Percentiles rank a stretch among this genome's conserved stretches.
phyloP scores from a whole-genome alignment of 2,113 vertebrate species.

The Leucopsar rothschildi region DNA sequence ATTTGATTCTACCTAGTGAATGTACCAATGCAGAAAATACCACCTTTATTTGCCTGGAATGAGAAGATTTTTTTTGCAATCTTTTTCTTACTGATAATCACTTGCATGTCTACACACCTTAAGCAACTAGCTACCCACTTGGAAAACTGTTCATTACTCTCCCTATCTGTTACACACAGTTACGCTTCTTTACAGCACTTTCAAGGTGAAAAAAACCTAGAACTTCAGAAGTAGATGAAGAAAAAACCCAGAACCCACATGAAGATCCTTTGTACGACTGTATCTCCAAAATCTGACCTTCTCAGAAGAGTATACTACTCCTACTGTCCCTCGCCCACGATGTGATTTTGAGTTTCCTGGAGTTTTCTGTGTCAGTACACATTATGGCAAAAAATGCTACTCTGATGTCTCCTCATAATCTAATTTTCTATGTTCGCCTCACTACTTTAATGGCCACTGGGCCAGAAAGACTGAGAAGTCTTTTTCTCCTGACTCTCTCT shows the following conservation, averaged over 20 bases:
- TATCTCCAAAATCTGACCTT: neutral
- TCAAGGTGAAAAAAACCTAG: neutral
- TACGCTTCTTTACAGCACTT: neutral
- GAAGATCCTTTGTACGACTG: neutral
- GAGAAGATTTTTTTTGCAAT: neutral
- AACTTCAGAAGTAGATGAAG: neutral
- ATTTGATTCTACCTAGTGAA: neutral
- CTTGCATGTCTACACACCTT: neutral
- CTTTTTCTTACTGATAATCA: neutral
- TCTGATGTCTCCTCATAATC: neutral
- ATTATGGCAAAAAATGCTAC: neutral
- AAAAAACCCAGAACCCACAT: neutral
- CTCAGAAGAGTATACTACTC: neutral
- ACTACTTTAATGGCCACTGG: neutral
- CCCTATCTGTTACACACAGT: neutral
- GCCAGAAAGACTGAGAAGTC: neutral
- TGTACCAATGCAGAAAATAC: neutral
- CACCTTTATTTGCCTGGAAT: neutral
- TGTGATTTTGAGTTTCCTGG: neutral
- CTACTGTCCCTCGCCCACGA: neutral
- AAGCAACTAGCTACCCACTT: neutral
- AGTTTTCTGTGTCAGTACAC: neutral
- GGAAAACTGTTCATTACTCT: neutral
- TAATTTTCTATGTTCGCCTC: neutral
- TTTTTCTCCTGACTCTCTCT: neutral